Evolutionary conservation across 1,140 invertebrate genomes (phyloP), one percentile per base, ranked within the genome.

Genomic region (fruit fly (Drosophila melanogaster)): DNA sequence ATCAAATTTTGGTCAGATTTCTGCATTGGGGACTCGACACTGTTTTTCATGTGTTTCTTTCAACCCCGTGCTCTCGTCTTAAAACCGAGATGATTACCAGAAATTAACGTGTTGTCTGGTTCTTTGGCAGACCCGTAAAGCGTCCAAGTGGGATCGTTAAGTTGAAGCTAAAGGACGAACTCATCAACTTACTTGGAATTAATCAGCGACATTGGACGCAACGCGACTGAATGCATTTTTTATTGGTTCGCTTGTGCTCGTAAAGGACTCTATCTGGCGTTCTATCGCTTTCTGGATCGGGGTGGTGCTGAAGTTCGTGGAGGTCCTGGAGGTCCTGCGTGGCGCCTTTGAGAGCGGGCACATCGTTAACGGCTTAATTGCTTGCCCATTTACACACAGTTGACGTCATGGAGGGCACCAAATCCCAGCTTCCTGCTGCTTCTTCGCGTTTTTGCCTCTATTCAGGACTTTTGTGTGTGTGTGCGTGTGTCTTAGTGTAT

Each of bases 321-420:
- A n/a, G n/a, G 40, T 41, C 59, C 35, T 61, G 53, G 10, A 12
- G 17, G 54, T 33, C 37, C 64, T 60, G 35, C 40, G 47, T 49
- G 59, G 55, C 38, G 43, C 70, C 78, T 77, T 77, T 79, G 81
- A 79, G 83, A 77, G 62, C 61, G 79, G 75, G 84, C 66, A 79
- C 84, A 86, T 86, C 83, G 84, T 86, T 86, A 86, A 86, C 79
- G 75, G 84, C 84, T 87, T 87, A 87, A 89, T 89, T 89, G 79
- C 79, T 89, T 77, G 60, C 62, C 79, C 84, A 72, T 89, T 89
- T 84, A 60, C 79, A 70, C 51, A 50, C 71, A 59, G 77, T 73
- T 84, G 84, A 80, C 60, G 84, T 77, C 76, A 84, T 49, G 72
- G 62, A 47, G 65, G 59, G 51, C 59, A 61, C 33, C 65, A 58